Evolutionary conservation across 2,797 vertebrate genomes (phyloP).

Genomic region (Petrocephalus schoutedeni): DNA sequence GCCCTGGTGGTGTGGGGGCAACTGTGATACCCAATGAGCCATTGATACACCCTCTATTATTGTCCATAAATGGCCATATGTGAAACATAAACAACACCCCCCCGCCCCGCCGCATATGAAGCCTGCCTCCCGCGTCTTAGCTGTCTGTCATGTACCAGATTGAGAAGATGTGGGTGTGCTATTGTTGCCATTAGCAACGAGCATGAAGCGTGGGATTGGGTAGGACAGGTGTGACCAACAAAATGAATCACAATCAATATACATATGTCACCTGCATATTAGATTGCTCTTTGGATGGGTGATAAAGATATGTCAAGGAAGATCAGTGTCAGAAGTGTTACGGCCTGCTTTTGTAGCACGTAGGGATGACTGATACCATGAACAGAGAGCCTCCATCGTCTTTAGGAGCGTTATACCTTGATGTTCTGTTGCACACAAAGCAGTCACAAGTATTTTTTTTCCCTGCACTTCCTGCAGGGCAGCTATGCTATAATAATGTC

Average conservation of each 20-base stretch:
- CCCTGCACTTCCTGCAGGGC: not conserved
- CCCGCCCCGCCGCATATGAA: not conserved
- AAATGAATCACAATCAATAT: constrained; percentile 15
- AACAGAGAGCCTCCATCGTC: not conserved
- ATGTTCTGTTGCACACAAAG: not conserved
- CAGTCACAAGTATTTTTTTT: not conserved
- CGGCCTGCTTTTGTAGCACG: not conserved
- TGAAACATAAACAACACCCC: not conserved
- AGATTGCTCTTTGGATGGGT: not conserved
- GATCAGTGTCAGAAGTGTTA: not conserved
- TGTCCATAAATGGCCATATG: not conserved
- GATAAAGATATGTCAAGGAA: not conserved
- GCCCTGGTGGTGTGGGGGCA: not conserved
- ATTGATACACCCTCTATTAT: not conserved
- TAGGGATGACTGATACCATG: not conserved
- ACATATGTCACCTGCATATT: not conserved
- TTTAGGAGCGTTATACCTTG: not conserved
- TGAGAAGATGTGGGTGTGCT: constrained; percentile 28
- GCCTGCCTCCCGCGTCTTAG: constrained; percentile 29
- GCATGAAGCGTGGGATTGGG: constrained; percentile 14
- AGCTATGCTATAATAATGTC: not conserved
- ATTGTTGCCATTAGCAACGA: constrained; percentile 26
- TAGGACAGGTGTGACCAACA: constrained; percentile 1
- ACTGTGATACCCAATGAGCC: not conserved
- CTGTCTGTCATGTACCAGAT: constrained; percentile 25